These are phyloP conservation scores for Brachynemurus nebulosus DNA, from an alignment of 2,888 invertebrate species.

Conservation along the genomic window DNA sequence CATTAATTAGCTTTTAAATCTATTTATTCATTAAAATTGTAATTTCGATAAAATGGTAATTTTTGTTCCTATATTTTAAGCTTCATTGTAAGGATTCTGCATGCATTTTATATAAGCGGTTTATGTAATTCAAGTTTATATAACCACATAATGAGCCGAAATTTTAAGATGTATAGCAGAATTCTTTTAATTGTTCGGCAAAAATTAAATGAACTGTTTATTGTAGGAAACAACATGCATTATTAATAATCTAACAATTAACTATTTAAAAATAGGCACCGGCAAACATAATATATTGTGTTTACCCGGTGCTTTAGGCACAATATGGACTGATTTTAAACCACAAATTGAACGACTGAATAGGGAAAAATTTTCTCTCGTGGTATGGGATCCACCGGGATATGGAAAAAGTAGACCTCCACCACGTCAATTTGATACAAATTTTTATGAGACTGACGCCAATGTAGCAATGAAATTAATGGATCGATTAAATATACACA, in stretches of 20 bases:
- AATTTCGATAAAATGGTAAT: no score
- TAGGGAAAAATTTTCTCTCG: slow-evolving; percentile 43
- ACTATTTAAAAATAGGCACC: slow-evolving; percentile 46
- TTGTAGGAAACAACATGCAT: slow-evolving; percentile 46
- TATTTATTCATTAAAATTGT: no score
- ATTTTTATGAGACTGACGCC: slow-evolving; percentile 67
- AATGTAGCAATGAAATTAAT: slow-evolving; percentile 53
- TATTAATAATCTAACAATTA: slow-evolving; percentile 43
- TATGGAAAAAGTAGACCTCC: slow-evolving; percentile 77
- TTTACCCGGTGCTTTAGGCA: slow-evolving; percentile 69
- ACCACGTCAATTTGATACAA: slow-evolving; percentile 47
- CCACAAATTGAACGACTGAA: slow-evolving; percentile 58
- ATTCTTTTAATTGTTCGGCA: no score
- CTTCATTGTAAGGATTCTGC: no score
- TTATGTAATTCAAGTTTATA: no score
- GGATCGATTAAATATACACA: slow-evolving; percentile 50
- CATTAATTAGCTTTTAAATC: no score
- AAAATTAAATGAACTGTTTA: no score
- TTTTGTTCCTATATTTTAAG: no score
- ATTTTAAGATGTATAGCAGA: no score
- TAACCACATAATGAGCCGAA: no score
- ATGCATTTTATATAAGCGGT: no score
- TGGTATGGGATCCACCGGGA: slow-evolving; percentile 78
- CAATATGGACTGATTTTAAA: slow-evolving; percentile 70
- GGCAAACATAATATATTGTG: slow-evolving; percentile 49